Evolutionary conservation across 2,113 vertebrate species (phyloP), one percentile per base, ranked within the genome.

Genomic region (Telmatochromis sp.): DNA sequence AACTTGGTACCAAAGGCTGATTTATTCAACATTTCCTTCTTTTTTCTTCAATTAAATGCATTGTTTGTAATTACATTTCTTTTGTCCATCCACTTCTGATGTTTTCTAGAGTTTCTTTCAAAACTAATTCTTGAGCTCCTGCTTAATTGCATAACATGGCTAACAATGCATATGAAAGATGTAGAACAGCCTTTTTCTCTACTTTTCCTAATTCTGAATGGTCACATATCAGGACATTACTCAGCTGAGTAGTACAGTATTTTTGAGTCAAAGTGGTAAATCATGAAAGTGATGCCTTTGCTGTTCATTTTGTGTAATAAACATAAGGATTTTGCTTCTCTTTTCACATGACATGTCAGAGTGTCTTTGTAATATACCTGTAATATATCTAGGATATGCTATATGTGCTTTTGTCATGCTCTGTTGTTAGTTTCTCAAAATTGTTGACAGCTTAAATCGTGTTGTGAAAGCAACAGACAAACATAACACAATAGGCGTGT

Each of bases 131-230:
- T 84, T 95, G 93, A 94, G 94, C 96, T 96, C 96, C 96, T 96
- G 96, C 95, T 94, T 97, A 96, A 96, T 95, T 96, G 89, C 92
- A 94, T 95, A 94, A 92, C 84, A 95, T 94, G 95, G 91, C 65
- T 86, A 81, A 83, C 83, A 21, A 84, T 90, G 75, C 78, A 84
- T 86, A 80, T 60, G 58, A 78, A 84, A 78, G 87, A 83, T 28
- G 85, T 81, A 81, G 82, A 92, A 80, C 86, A 63, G 87, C 85
- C 79, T 31, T 88, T 94, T 96, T 96, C 95, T 93, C 84, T 95
- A 95, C 90, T 91, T 95, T 92, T 92, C 91, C 85, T 93, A 92
- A 92, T 85, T 91, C 85, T 90, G 47, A 89, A 91, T 93, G 79
- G 85, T 88, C 70, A 92, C 89, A 90, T 93, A 88, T 90, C 91